These are phyloP conservation scores for Macrostomum cliftonense DNA, from an alignment of 2,888 invertebrate species.

Conservation along the genomic window DNA sequence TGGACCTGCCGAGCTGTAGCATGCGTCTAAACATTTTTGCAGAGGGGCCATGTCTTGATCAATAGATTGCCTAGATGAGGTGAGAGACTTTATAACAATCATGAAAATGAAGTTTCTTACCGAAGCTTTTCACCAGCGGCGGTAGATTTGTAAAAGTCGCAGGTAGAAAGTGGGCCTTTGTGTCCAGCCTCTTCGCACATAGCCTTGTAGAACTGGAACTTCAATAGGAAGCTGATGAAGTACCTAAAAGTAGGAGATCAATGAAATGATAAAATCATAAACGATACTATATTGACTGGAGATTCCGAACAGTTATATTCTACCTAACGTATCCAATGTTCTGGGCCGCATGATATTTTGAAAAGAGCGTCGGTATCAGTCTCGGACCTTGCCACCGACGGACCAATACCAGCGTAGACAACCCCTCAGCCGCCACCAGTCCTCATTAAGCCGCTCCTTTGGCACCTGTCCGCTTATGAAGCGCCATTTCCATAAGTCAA, in stretches of 20 bases:
- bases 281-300: no score
- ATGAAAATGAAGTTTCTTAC: no score
- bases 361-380: background rate
- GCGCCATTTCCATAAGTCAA: constrained; percentile 39
- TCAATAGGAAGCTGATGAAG: constrained; percentile 18
- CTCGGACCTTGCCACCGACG: background rate
- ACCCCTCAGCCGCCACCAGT: constrained; percentile 40
- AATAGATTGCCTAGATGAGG: no score
- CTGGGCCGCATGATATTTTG: background rate
- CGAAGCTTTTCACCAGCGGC: no score
- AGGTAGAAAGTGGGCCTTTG: constrained; percentile 14
- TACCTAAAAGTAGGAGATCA: constrained; percentile 10
- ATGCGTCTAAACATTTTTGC: constrained; percentile 24
- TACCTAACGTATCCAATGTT: constrained; percentile 6
- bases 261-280: no score
- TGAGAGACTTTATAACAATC: no score
- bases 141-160: constrained; percentile 17
- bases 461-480: constrained; percentile 30
- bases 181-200: constrained; percentile 16
- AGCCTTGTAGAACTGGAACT: constrained; percentile 20
- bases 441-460: constrained; percentile 25
- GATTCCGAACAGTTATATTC: no score
- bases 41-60: no score
- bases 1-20: constrained; percentile 39
- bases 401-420: background rate